Evolutionary conservation across 2,888 invertebrate species (phyloP).

Genomic region (Brachyptera risi): DNA sequence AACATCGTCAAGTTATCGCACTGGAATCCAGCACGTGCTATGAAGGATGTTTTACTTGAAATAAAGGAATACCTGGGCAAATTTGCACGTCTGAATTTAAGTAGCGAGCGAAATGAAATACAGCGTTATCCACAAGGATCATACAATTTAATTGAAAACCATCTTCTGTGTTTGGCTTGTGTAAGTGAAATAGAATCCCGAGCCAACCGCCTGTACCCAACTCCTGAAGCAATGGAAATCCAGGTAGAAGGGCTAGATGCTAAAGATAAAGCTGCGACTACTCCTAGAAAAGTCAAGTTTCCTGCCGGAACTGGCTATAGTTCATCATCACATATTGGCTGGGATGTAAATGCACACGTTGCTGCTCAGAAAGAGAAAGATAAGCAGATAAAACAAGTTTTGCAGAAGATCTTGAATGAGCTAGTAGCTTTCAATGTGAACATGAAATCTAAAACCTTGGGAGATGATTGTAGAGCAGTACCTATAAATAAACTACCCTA

Average conservation of each 20-base stretch:
- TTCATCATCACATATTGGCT: constrained; percentile 33
- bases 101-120: constrained; percentile 39
- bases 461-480: neutral
- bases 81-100: constrained; percentile 40
- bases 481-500: constrained; percentile 20
- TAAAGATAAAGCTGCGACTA: neutral
- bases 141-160: constrained; percentile 42
- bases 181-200: constrained; percentile 35
- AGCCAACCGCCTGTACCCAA: constrained; percentile 21
- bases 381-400: constrained; percentile 39
- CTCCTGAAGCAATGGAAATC: neutral
- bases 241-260: neutral
- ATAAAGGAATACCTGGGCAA: constrained; percentile 41
- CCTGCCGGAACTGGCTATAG: constrained; percentile 32
- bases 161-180: constrained; percentile 41
- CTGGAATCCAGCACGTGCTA: constrained; percentile 43
- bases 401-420: constrained; percentile 32
- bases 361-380: constrained; percentile 43
- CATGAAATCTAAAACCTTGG: no score
- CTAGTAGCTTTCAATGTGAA: constrained; percentile 16
- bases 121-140: constrained; percentile 39
- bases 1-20: constrained; percentile 42
- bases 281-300: constrained; percentile 13
- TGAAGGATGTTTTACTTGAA: constrained; percentile 41
- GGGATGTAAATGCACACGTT: constrained; percentile 42